phyloP scores from a whole-genome alignment of 1,140 invertebrate species.

The Anoplophora glabripennis region DNA sequence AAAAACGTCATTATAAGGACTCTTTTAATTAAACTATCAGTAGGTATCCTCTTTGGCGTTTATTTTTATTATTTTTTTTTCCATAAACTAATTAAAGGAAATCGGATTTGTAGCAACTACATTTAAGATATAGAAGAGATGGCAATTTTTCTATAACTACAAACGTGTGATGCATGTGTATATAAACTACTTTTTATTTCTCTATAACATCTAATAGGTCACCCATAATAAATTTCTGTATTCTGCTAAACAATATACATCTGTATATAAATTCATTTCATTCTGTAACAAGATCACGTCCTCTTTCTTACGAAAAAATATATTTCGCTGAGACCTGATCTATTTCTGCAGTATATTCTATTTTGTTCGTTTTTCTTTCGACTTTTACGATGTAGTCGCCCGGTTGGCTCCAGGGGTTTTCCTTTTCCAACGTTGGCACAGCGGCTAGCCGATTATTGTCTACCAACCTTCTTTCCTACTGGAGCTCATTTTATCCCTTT shows the following conservation, averaged over 20 bases:
- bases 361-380: slow-evolving; percentile 27
- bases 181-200: background rate
- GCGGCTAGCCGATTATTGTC: slow-evolving; percentile 18
- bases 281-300: slow-evolving; percentile 4
- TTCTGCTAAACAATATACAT: too few species aligned
- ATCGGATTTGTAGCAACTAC: too few species aligned
- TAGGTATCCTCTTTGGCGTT: too few species aligned
- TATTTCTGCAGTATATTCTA: slow-evolving; percentile 30
- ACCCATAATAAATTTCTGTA: too few species aligned
- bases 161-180: slow-evolving; percentile 3
- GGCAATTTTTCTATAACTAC: background rate
- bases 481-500: background rate
- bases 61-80: too few species aligned
- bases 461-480: background rate
- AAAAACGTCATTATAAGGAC: too few species aligned
- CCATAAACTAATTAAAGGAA: too few species aligned
- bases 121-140: background rate
- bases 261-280: background rate
- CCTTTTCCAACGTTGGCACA: slow-evolving; percentile 26
- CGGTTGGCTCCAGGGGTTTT: slow-evolving; percentile 33
- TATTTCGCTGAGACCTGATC: slow-evolving; percentile 33
- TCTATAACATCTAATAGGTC: too few species aligned
- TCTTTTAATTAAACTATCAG: too few species aligned
- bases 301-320: slow-evolving; percentile 24
- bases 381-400: slow-evolving; percentile 34